Percentiles rank a stretch among this genome's conserved stretches.
phyloP scores from a whole-genome alignment of 2,113 vertebrate genomes.

The Upupa epops region DNA sequence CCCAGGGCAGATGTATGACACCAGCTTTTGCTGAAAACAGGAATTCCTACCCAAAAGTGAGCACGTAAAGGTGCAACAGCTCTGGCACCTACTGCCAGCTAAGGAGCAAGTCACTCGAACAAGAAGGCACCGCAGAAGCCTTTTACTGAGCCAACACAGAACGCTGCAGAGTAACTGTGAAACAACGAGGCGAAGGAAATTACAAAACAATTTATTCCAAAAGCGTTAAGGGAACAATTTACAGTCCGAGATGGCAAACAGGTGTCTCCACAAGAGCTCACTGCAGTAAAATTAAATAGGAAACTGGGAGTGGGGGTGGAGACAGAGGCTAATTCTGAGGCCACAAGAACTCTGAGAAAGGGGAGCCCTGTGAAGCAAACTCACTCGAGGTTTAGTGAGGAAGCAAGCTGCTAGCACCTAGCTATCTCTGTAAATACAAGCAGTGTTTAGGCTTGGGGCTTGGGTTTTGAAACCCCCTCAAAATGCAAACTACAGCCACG shows the following conservation, averaged over 20 bases:
- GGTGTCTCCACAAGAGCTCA: slow-evolving; percentile 68
- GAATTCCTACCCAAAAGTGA: neutral
- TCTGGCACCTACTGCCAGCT: neutral
- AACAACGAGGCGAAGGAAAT: slow-evolving; percentile 74
- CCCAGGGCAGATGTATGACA: neutral
- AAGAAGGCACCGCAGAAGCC: neutral
- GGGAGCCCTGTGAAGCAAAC: neutral
- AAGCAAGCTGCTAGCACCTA: slow-evolving; percentile 1
- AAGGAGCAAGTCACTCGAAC: neutral
- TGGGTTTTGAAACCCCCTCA: neutral
- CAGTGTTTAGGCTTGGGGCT: neutral
- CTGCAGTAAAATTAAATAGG: slow-evolving; percentile 7
- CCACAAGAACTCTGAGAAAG: slow-evolving; percentile 15
- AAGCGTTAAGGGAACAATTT: slow-evolving; percentile 74
- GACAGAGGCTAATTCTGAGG: slow-evolving; percentile 14
- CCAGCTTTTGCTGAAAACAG: neutral
- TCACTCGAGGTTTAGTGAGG: neutral
- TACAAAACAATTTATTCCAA: slow-evolving; percentile 83
- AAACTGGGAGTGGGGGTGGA: neutral
- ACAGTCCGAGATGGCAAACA: slow-evolving; percentile 72
- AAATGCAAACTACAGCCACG: neutral
- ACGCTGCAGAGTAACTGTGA: slow-evolving; percentile 29
- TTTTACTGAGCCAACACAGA: neutral
- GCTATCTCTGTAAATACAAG: neutral
- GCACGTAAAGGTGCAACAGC: neutral